phyloP scores from a whole-genome alignment of 1,140 invertebrate species.

The Ctenoplectra terminalis region DNA sequence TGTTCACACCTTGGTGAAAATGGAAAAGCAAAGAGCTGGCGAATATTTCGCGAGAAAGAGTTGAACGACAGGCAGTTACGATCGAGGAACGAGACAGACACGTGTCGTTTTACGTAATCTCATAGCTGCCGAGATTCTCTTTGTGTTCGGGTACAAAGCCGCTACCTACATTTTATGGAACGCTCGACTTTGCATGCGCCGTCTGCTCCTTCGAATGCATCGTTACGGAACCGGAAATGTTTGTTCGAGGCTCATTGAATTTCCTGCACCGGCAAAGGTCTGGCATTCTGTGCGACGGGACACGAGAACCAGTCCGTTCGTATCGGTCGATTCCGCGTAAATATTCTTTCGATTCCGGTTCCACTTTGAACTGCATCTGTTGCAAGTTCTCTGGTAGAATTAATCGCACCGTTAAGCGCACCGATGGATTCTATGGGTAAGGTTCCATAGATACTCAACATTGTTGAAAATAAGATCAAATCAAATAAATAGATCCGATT shows the following conservation, averaged over 20 bases:
- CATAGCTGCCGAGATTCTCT: conserved; percentile 46
- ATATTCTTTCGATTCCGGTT: conserved; percentile 13
- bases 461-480: too few relatives aligned
- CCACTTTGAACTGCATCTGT: neutral
- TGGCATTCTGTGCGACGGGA: neutral
- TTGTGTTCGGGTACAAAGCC: conserved; percentile 59
- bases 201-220: conserved; percentile 61
- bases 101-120: conserved; percentile 67
- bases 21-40: conserved; percentile 3
- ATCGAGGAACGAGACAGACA: conserved; percentile 60
- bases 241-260: conserved; percentile 69
- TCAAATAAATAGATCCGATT: too few relatives aligned
- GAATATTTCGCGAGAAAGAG: conserved; percentile 34
- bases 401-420: too few relatives aligned
- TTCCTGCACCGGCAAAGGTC: conserved; percentile 53
- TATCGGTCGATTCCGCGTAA: neutral
- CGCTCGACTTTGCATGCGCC: conserved; percentile 60
- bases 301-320: neutral
- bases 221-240: conserved; percentile 65
- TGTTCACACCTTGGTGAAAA: neutral
- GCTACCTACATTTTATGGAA: conserved; percentile 51
- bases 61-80: conserved; percentile 37
- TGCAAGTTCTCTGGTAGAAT: too few relatives aligned
- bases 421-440: too few relatives aligned
- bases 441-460: too few relatives aligned